phyloP scores from a whole-genome alignment of 2,113 vertebrate species.

The Brienomyrus longianalis region DNA sequence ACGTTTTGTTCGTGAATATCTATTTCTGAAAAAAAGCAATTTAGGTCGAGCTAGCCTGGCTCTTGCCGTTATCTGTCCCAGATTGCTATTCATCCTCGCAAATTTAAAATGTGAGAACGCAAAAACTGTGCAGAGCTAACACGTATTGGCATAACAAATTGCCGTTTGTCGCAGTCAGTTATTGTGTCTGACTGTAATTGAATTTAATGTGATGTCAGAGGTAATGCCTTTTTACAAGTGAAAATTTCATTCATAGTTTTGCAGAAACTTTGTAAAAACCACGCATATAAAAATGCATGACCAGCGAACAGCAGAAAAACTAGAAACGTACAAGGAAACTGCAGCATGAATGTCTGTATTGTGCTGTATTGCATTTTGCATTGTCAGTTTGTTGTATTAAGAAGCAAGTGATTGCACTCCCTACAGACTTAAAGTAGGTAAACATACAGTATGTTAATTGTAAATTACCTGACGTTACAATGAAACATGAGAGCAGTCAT shows the following conservation, averaged over 20 bases:
- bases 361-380: not conserved
- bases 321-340: not conserved
- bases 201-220: not conserved
- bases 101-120: not conserved
- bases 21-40: not conserved
- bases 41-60: not conserved
- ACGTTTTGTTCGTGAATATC: not conserved
- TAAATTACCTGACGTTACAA: not conserved
- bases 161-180: not conserved
- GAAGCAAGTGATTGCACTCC: not conserved
- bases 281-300: not conserved
- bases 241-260: not conserved
- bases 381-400: not conserved
- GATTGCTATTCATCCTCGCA: not conserved
- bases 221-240: not conserved
- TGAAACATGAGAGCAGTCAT: not conserved
- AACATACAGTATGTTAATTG: not conserved
- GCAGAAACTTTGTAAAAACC: not conserved
- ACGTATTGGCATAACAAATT: not conserved
- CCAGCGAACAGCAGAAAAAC: not conserved
- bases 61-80: not conserved
- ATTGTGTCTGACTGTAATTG: not conserved
- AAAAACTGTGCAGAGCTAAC: not conserved
- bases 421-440: not conserved
- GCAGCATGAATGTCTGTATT: not conserved